Percentiles rank a stretch among this genome's conserved stretches.
phyloP scores from a whole-genome alignment of 2,888 invertebrate genomes.

The Crossocerus cetratus region DNA sequence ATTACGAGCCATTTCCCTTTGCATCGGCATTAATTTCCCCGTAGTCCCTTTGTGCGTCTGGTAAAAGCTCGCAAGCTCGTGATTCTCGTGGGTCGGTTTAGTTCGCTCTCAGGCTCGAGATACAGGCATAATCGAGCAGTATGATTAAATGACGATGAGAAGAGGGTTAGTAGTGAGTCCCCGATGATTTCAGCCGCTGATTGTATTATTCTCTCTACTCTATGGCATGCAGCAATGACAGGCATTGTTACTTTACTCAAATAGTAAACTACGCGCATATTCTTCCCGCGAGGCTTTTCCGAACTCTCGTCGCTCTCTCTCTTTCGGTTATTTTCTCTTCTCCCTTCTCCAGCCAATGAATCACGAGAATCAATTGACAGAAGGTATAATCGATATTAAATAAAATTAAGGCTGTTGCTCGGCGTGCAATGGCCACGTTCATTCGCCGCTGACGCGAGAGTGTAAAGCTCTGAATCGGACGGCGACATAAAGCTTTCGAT shows the following conservation, averaged over 20 bases:
- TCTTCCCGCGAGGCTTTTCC: not conserved
- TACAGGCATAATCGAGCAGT: slow-evolving; percentile 26
- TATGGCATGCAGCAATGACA: slow-evolving; percentile 49
- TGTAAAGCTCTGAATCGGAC: not conserved
- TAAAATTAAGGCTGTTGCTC: slow-evolving; percentile 15
- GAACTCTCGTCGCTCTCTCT: not conserved
- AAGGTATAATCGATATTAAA: not conserved
- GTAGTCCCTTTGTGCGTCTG: too few species aligned
- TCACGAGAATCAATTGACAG: too few species aligned
- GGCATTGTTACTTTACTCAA: slow-evolving; percentile 39
- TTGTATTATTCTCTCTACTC: slow-evolving; percentile 45
- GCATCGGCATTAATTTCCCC: not conserved
- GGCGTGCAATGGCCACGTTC: slow-evolving; percentile 39
- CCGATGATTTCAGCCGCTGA: slow-evolving; percentile 19
- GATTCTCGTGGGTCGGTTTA: not conserved
- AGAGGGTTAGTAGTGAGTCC: slow-evolving; percentile 45
- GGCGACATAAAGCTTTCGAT: not conserved
- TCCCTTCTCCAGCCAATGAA: slow-evolving; percentile 6
- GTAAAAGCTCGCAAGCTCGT: not conserved
- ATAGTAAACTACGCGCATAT: slow-evolving; percentile 18
- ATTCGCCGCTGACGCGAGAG: not conserved
- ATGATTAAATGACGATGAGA: slow-evolving; percentile 26
- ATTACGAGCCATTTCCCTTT: slow-evolving; percentile 19
- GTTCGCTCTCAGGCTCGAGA: slow-evolving; percentile 26
- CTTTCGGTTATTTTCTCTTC: slow-evolving; percentile 10